These are phyloP conservation scores for Embiotoca jacksoni DNA, from an alignment of 2,113 vertebrate species.

Conservation along the genomic window DNA sequence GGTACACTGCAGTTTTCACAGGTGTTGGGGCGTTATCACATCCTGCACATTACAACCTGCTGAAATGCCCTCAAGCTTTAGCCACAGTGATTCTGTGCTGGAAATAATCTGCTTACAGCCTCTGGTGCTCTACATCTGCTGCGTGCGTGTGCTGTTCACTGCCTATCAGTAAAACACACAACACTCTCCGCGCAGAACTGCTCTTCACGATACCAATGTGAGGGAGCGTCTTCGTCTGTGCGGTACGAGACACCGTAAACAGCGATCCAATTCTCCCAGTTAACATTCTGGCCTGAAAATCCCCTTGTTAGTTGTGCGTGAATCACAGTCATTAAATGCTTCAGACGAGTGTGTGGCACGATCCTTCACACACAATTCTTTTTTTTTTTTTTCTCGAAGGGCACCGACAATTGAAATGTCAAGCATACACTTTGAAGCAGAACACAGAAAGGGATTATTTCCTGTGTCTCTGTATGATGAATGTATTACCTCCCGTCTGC, in stretches of 20 bases:
- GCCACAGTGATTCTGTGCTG: conserved; percentile 54
- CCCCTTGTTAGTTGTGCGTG: conserved; percentile 7
- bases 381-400: conserved; percentile 48
- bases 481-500: conserved; percentile 21
- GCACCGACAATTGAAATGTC: conserved; percentile 66
- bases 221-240: conserved; percentile 12
- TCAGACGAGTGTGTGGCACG: conserved; percentile 32
- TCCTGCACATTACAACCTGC: conserved; percentile 61
- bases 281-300: conserved; percentile 31
- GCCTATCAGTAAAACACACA: conserved; percentile 29
- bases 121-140: conserved; percentile 55
- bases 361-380: conserved; percentile 45
- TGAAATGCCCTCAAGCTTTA: conserved; percentile 61
- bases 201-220: conserved; percentile 24
- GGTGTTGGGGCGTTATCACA: conserved; percentile 51
- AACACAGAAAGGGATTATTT: conserved; percentile 50
- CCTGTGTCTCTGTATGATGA: conserved; percentile 38
- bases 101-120: conserved; percentile 69
- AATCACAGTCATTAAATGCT: conserved; percentile 60
- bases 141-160: conserved; percentile 15
- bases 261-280: conserved; percentile 15
- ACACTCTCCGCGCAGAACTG: conserved; percentile 14
- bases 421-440: conserved; percentile 51
- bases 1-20: conserved; percentile 24
- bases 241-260: conserved; percentile 19